A percentile compares a stretch with the other conserved stretches of the same genome.
Evolutionary conservation across 1,140 invertebrate genomes (phyloP).

Genomic region (Thereuonema tuberculata): DNA sequence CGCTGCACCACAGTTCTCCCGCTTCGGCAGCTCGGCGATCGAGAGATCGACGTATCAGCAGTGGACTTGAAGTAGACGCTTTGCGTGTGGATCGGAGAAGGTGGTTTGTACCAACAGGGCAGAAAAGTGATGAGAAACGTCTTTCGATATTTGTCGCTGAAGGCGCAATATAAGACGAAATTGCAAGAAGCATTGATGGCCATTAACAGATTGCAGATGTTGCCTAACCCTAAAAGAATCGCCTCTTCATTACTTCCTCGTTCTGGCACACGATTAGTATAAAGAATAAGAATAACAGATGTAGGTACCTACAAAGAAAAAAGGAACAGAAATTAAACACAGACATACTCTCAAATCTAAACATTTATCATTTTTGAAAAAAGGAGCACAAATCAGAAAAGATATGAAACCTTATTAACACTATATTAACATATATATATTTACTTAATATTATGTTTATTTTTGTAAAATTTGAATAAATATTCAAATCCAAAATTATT

Average conservation of each 20-base stretch:
- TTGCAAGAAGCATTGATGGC: conserved; percentile 55
- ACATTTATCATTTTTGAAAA: conserved; percentile 16
- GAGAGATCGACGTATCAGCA: not conserved
- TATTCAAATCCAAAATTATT: no score
- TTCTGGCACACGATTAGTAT: conserved; percentile 17
- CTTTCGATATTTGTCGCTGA: conserved; percentile 57
- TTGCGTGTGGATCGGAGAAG: conserved; percentile 6
- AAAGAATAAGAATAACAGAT: not conserved
- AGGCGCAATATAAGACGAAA: conserved; percentile 60
- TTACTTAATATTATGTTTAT: no score
- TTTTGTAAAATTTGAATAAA: no score
- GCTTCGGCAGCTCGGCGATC: not conserved
- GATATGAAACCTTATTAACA: no score
- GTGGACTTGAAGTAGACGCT: not conserved
- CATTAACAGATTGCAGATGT: conserved; percentile 56
- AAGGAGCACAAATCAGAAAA: no score
- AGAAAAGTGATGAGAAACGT: conserved; percentile 52
- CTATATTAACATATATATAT: no score
- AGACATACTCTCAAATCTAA: not conserved
- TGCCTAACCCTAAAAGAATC: conserved; percentile 42
- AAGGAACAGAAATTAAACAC: not conserved
- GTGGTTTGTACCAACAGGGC: conserved; percentile 24
- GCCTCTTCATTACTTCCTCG: conserved; percentile 28
- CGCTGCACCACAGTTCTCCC: not conserved
- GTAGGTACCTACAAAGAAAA: not conserved